These are phyloP conservation scores for Cydia splendana DNA, from an alignment of 1,140 invertebrate species.

Conservation along the genomic window DNA sequence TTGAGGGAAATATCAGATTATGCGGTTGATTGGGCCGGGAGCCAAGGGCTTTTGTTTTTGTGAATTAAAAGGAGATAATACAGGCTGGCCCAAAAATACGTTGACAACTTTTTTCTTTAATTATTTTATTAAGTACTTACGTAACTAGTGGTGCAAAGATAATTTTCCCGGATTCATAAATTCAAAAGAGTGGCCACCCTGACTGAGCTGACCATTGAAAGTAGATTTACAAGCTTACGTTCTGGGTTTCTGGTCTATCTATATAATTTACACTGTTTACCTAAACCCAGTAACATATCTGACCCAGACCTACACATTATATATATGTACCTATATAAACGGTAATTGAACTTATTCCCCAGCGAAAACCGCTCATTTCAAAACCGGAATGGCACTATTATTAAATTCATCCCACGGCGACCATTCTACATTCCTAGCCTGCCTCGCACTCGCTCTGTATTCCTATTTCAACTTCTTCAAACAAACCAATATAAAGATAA, in stretches of 20 bases:
- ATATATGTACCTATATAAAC: no score
- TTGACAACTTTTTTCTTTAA: no score
- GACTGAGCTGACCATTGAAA: no score
- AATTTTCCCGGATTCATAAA: no score
- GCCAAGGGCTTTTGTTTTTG: no score
- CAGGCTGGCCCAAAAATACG: no score
- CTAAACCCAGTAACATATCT: background rate
- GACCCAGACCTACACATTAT: background rate
- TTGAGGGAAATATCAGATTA: background rate
- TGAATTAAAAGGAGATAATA: no score
- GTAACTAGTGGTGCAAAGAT: no score
- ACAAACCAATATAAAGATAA: background rate
- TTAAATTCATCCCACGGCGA: conserved; percentile 15
- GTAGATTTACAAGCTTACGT: no score
- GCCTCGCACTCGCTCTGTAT: background rate
- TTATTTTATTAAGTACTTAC: no score
- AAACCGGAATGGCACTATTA: conserved; percentile 14
- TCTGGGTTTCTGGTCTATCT: no score
- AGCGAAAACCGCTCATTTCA: background rate
- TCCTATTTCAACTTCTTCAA: background rate
- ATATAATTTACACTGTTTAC: background rate
- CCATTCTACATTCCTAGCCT: background rate
- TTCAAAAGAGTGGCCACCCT: no score
- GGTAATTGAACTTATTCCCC: background rate
- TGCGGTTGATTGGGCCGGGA: background rate